Evolutionary conservation across 1,140 invertebrate species (phyloP).

Genomic region (Diploscapter pachys): DNA sequence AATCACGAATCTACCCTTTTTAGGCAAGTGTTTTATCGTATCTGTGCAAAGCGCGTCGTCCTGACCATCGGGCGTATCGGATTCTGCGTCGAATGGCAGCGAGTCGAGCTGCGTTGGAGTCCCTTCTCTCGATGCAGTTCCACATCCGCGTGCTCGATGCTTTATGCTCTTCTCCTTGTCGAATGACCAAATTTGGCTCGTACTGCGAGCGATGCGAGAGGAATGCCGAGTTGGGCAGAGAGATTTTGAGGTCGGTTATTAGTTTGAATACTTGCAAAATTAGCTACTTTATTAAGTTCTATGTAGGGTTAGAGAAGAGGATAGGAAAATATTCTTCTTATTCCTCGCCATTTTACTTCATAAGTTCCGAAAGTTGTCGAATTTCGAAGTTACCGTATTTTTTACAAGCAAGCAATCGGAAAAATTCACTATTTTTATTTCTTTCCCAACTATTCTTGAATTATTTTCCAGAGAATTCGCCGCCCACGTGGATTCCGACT

Average conservation of each 20-base stretch:
- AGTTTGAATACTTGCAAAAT: background rate
- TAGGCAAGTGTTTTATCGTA: background rate
- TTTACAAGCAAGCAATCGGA: too few species aligned
- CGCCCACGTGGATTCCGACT: slow-evolving; percentile 22
- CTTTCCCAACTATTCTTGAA: too few species aligned
- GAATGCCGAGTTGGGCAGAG: slow-evolving; percentile 20
- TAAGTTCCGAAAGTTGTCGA: too few species aligned
- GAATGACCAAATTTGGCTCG: slow-evolving; percentile 20
- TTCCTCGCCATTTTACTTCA: too few species aligned
- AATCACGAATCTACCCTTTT: too few species aligned
- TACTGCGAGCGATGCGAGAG: slow-evolving; percentile 29
- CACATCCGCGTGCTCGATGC: slow-evolving; percentile 21
- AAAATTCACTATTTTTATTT: too few species aligned
- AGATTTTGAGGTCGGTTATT: slow-evolving; percentile 8
- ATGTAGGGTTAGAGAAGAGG: too few species aligned
- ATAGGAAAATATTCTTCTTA: too few species aligned
- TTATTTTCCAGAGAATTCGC: slow-evolving; percentile 16
- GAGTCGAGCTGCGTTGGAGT: slow-evolving; percentile 10
- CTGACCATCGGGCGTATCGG: slow-evolving; percentile 17
- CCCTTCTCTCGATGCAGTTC: slow-evolving; percentile 25
- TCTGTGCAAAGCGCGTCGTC: background rate
- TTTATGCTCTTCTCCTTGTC: slow-evolving; percentile 19
- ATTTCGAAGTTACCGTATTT: too few species aligned
- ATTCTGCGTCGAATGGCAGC: slow-evolving; percentile 19
- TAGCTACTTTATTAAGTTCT: background rate